phyloP scores from a whole-genome alignment of 1,140 invertebrate genomes.

The Eumaeus atala region DNA sequence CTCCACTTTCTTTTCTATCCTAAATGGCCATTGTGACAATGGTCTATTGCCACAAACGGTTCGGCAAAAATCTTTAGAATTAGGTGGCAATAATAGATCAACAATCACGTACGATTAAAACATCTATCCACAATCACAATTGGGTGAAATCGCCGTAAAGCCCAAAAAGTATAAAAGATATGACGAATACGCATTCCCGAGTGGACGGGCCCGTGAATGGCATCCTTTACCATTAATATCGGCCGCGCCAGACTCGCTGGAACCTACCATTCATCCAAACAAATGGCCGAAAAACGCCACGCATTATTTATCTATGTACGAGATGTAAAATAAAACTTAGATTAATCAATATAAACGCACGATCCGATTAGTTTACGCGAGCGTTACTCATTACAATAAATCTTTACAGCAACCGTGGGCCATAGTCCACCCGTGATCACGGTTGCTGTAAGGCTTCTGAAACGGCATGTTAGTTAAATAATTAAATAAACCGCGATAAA shows the following conservation, averaged over 20 bases:
- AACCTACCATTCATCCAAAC: constrained; percentile 55
- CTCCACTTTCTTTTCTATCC: too few species aligned
- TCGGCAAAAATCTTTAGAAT: constrained; percentile 1
- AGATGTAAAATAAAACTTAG: constrained; percentile 2
- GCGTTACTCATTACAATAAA: too few species aligned
- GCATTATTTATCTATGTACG: constrained; percentile 57
- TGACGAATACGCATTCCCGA: constrained; percentile 32
- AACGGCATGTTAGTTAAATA: too few species aligned
- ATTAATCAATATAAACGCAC: background rate
- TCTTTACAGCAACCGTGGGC: too few species aligned
- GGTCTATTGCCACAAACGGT: background rate
- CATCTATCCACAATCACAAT: constrained; percentile 10
- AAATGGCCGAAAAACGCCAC: constrained; percentile 49
- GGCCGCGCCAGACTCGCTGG: constrained; percentile 43
- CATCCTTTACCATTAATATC: constrained; percentile 50
- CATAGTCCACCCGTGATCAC: too few species aligned
- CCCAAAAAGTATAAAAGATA: constrained; percentile 28
- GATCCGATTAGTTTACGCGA: too few species aligned
- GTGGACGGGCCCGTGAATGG: constrained; percentile 33
- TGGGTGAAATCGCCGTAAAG: constrained; percentile 10
- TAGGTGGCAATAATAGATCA: background rate
- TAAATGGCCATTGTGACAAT: background rate
- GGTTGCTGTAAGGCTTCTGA: too few species aligned
- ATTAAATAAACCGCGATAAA: too few species aligned
- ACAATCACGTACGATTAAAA: constrained; percentile 3